phyloP scores from a whole-genome alignment of 1,140 invertebrate genomes.

The Rhopalosiphum padi region DNA sequence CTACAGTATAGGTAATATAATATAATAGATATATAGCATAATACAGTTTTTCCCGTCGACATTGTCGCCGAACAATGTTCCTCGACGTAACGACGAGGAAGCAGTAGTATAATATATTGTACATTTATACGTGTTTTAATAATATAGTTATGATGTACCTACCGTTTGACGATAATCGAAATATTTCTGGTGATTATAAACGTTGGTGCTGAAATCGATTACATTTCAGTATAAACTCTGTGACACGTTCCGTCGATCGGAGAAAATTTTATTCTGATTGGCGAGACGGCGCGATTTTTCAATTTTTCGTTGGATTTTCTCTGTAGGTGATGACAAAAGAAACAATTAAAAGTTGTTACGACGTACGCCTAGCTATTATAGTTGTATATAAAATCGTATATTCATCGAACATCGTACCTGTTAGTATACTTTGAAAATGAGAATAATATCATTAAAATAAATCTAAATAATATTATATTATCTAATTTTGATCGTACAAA shows the following conservation, averaged over 20 bases:
- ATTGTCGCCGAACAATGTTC: neutral
- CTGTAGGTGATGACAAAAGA: neutral
- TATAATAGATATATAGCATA: no score
- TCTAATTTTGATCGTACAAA: neutral
- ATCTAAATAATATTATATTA: neutral
- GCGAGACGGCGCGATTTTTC: neutral
- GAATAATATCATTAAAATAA: neutral
- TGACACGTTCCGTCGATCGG: neutral
- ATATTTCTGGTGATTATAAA: neutral
- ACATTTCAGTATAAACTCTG: neutral
- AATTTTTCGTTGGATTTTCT: neutral
- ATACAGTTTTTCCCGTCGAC: neutral
- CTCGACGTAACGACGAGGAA: neutral
- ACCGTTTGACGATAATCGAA: neutral
- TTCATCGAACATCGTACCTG: neutral
- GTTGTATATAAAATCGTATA: neutral
- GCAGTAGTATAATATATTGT: neutral
- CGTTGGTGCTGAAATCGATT: neutral
- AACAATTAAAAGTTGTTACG: neutral
- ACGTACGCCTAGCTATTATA: neutral
- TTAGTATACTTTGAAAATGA: neutral
- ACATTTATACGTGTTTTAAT: no score
- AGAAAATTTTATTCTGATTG: neutral
- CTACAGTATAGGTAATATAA: no score
- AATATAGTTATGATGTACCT: neutral